A percentile compares a stretch with the other conserved stretches of the same genome.
Conservation (phyloP, 1,140 invertebrate species). For the Drosophila obscura region DNA sequence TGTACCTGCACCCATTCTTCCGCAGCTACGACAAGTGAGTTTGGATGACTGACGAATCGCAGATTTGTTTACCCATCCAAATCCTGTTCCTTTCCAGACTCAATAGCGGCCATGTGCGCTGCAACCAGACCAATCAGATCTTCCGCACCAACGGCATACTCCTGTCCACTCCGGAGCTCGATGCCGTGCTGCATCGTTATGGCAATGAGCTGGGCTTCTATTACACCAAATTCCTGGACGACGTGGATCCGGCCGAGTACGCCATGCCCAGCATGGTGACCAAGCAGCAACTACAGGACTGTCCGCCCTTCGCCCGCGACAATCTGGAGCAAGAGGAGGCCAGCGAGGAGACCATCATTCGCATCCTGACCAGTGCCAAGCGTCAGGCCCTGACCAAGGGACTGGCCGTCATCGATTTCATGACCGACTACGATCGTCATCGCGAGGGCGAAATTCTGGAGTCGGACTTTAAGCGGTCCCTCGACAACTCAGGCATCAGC, state of each 20-base stretch:
- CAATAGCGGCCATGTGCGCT: slow-evolving; percentile 88
- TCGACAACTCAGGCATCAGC: slow-evolving; percentile 86
- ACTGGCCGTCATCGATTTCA: slow-evolving; percentile 87
- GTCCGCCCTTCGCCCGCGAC: slow-evolving; percentile 51
- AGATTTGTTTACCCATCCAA: background rate
- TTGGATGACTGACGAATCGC: background rate
- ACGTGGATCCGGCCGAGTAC: slow-evolving; percentile 84
- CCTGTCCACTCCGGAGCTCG: slow-evolving; percentile 86
- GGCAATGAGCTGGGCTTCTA: slow-evolving; percentile 89
- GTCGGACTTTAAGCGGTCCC: slow-evolving; percentile 87
- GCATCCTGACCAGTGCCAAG: slow-evolving; percentile 89
- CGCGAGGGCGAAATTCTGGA: slow-evolving; percentile 86
- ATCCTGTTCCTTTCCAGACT: slow-evolving; percentile 83
- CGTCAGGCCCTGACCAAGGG: slow-evolving; percentile 88
- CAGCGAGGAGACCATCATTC: slow-evolving; percentile 86
- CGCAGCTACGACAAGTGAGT: slow-evolving; percentile 88
- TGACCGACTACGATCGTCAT: slow-evolving; percentile 86
- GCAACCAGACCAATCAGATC: slow-evolving; percentile 87
- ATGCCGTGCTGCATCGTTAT: slow-evolving; percentile 87
- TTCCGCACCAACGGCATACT: slow-evolving; percentile 87
- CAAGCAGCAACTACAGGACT: slow-evolving; percentile 58
- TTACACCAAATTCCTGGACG: slow-evolving; percentile 87
- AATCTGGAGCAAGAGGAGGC: slow-evolving; percentile 14
- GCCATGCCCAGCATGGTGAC: slow-evolving; percentile 70
- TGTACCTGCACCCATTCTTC: slow-evolving; percentile 87